Percentiles rank a stretch among this genome's conserved stretches.
Evolutionary conservation across 1,140 invertebrate species (phyloP).

Genomic region (Papilio machaon): DNA sequence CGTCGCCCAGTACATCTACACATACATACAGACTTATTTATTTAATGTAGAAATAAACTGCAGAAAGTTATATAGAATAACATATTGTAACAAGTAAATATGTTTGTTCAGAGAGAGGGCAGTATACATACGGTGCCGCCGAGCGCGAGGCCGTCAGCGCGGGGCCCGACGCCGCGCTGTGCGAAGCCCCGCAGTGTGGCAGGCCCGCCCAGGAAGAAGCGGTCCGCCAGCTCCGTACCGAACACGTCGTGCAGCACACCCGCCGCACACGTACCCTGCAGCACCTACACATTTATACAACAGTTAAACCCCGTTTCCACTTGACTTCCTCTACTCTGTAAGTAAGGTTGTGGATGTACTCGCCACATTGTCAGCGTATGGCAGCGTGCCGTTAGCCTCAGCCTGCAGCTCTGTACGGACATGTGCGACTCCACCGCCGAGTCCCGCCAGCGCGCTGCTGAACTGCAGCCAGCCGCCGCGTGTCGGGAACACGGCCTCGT

Average conservation of each 20-base stretch:
- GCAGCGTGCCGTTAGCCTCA: conserved; percentile 86
- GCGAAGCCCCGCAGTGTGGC: conserved; percentile 92
- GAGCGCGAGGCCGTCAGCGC: conserved; percentile 86
- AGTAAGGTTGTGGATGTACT: conserved; percentile 52
- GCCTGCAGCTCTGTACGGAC: conserved; percentile 91
- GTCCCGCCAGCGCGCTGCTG: conserved; percentile 89
- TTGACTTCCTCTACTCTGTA: too few relatives aligned
- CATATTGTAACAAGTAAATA: too few relatives aligned
- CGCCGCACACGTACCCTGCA: conserved; percentile 87
- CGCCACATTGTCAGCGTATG: conserved; percentile 86
- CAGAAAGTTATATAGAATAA: too few relatives aligned
- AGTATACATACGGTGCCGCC: conserved; percentile 83
- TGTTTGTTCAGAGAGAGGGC: neutral
- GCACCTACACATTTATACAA: conserved; percentile 81
- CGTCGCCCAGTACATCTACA: conserved; percentile 89
- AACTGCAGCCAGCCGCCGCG: conserved; percentile 86
- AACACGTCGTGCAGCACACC: conserved; percentile 87
- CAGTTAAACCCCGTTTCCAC: too few relatives aligned
- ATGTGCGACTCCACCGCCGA: conserved; percentile 94
- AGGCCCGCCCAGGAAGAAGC: conserved; percentile 94
- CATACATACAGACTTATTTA: conserved; percentile 34
- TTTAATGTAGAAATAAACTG: too few relatives aligned
- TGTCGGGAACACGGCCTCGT: conserved; percentile 90
- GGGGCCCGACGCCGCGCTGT: conserved; percentile 91
- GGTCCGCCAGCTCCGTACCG: conserved; percentile 88